Evolutionary conservation across 2,888 invertebrate species (phyloP).

Genomic region (Pseudolycoriella hygida): DNA sequence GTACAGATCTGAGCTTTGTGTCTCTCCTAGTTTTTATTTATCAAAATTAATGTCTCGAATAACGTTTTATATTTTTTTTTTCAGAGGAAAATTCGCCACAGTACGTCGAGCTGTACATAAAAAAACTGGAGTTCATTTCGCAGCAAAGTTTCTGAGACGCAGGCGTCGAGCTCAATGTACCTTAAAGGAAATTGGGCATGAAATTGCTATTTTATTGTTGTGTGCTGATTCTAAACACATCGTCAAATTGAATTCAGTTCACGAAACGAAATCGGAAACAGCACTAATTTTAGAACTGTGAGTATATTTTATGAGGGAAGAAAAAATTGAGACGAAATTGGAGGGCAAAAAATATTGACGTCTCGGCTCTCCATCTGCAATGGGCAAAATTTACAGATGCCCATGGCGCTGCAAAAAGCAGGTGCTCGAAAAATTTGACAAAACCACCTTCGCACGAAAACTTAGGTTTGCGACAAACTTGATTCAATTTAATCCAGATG

Average conservation of each 20-base stretch:
- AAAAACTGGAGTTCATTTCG: conserved; percentile 72
- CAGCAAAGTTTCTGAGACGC: conserved; percentile 91
- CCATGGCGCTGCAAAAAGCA: no score
- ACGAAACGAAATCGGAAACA: conserved; percentile 52
- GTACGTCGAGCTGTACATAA: conserved; percentile 81
- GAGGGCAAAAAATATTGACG: no score
- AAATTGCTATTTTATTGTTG: conserved; percentile 79
- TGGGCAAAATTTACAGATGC: no score
- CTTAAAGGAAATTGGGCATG: conserved; percentile 79
- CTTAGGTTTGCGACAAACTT: no score
- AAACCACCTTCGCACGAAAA: no score
- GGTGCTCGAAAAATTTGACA: no score
- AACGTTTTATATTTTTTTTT: conserved; percentile 21
- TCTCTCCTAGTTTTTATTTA: no score
- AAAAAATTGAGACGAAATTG: no score
- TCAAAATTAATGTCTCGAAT: no score
- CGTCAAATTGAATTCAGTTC: conserved; percentile 80
- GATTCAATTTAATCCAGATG: no score
- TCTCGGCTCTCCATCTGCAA: no score
- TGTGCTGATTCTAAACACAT: conserved; percentile 70
- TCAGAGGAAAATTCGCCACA: conserved; percentile 94
- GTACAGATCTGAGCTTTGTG: no score
- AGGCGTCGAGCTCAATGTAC: conserved; percentile 74
- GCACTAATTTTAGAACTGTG: conserved; percentile 83
- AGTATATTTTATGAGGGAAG: conserved; percentile 24